Evolutionary conservation across 1,140 invertebrate species (phyloP).

Genomic region (Eumaeus atala): DNA sequence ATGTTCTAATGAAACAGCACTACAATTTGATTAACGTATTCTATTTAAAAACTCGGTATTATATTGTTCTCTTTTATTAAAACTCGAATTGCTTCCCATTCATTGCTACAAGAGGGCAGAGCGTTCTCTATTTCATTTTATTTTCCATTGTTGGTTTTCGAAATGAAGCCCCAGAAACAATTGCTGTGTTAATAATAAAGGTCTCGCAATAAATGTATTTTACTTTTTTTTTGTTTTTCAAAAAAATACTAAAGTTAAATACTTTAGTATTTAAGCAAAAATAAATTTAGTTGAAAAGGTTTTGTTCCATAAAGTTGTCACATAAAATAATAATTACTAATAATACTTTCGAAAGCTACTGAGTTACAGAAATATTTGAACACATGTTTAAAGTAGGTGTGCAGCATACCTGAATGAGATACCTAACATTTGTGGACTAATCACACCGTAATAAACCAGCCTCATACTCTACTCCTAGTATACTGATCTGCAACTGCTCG

Average conservation of each 20-base stretch:
- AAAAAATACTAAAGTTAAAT: too few species aligned
- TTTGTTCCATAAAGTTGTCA: conserved; percentile 1
- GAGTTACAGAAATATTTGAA: too few species aligned
- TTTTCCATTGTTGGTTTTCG: conserved; percentile 65
- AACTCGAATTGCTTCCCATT: conserved; percentile 64
- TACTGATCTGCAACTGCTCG: too few species aligned
- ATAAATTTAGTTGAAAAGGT: conserved; percentile 1
- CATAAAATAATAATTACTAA: too few species aligned
- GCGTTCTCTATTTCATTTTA: conserved; percentile 52
- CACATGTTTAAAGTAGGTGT: too few species aligned
- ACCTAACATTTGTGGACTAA: too few species aligned
- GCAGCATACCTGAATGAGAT: too few species aligned
- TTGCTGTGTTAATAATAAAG: conserved; percentile 65
- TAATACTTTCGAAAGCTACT: too few species aligned
- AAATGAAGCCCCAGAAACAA: conserved; percentile 60
- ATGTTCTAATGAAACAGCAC: too few species aligned
- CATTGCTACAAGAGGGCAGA: conserved; percentile 51
- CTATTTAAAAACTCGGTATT: conserved; percentile 31
- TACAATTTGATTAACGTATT: conserved; percentile 26
- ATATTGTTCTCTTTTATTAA: conserved; percentile 65
- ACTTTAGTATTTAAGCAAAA: conserved; percentile 5
- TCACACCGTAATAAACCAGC: too few species aligned
- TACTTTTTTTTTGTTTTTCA: conserved; percentile 29
- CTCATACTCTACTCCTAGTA: too few species aligned
- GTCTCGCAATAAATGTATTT: conserved; percentile 46